These are phyloP conservation scores for Itoplectis maculator DNA, from an alignment of 2,888 invertebrate species.

Conservation along the genomic window DNA sequence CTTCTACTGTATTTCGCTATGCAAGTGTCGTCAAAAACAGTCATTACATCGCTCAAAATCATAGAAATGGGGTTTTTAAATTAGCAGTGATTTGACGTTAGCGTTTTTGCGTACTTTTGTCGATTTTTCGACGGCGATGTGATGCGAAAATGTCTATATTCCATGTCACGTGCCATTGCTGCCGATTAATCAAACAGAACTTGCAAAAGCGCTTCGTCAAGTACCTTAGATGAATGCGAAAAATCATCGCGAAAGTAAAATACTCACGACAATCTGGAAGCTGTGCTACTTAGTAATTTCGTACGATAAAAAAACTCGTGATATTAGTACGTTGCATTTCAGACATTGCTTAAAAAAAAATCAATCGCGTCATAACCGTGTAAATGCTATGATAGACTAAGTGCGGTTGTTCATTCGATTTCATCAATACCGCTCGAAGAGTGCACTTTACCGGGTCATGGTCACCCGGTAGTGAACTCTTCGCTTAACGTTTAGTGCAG, in stretches of 20 bases:
- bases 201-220: neutral
- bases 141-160: neutral
- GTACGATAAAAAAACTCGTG: slow-evolving; percentile 28
- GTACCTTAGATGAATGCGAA: neutral
- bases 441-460: slow-evolving; percentile 43
- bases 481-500: slow-evolving; percentile 65
- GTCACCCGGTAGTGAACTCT: slow-evolving; percentile 58
- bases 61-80: neutral
- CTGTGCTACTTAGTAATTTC: slow-evolving; percentile 21
- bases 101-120: neutral
- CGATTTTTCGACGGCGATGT: neutral
- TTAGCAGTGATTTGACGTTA: neutral
- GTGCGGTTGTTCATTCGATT: slow-evolving; percentile 1
- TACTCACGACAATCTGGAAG: slow-evolving; percentile 26
- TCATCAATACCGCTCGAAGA: slow-evolving; percentile 50
- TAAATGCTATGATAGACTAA: slow-evolving; percentile 6
- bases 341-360: neutral
- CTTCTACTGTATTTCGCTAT: too few species aligned
- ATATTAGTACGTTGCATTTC: slow-evolving; percentile 46
- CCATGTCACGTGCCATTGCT: neutral
- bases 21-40: too few species aligned
- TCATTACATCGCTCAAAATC: too few species aligned
- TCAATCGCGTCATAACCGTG: slow-evolving; percentile 29
- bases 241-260: slow-evolving; percentile 7
- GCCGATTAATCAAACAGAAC: neutral